Conservation (phyloP, 2,797 vertebrate genomes). For the Sarcophilus harrisii region DNA sequence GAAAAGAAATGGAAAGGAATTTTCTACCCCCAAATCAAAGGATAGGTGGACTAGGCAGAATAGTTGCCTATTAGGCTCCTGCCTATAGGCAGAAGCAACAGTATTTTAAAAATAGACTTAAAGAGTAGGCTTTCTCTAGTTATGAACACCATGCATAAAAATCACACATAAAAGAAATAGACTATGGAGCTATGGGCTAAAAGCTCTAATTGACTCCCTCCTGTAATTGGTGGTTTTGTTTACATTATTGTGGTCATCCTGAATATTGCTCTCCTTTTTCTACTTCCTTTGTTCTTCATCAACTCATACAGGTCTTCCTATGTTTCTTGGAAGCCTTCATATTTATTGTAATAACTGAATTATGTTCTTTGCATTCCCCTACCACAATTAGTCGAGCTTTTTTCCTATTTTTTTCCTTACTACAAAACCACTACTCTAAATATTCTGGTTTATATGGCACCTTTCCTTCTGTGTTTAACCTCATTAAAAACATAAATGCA, state of each 20-base stretch:
- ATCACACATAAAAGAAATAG: not conserved
- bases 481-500: not conserved
- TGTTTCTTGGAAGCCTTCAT: not conserved
- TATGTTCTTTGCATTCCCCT: not conserved
- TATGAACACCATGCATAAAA: not conserved
- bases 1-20: not conserved
- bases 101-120: not conserved
- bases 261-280: not conserved
- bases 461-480: not conserved
- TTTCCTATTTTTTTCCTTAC: not conserved
- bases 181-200: not conserved
- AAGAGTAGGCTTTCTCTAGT: not conserved
- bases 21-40: not conserved
- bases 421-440: not conserved
- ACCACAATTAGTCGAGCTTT: not conserved
- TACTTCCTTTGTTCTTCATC: not conserved
- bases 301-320: not conserved
- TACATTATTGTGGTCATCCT: not conserved
- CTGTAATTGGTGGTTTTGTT: not conserved
- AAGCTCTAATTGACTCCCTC: not conserved
- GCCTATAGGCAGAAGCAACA: not conserved
- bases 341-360: not conserved
- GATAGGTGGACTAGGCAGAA: not conserved
- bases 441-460: not conserved
- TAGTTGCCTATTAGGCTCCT: not conserved